Evolutionary conservation across 2,888 invertebrate genomes (phyloP), one percentile per base, ranked within the genome.

Genomic region (Leptinotarsa haldemani): DNA sequence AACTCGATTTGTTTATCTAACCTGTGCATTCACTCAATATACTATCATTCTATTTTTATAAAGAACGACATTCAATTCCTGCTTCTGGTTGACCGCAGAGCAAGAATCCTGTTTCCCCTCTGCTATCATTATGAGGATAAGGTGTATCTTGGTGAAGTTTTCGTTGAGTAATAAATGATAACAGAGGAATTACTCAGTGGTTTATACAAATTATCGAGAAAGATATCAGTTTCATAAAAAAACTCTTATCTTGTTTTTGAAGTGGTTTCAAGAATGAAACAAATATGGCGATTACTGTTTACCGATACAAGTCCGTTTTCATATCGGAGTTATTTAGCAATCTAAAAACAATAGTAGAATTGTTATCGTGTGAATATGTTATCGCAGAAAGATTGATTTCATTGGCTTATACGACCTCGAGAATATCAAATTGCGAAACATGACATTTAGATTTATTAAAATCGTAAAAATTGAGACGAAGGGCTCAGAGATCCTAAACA

Each of bases 281-380:
- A 20, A 56, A 56, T 20, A 50, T 20, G 56, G 12, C 13, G 56
- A 56, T 13, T 15, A 20, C 20, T 18, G 56, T 20, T 56, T 56
- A 56, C 12, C 22, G 12, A 13, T 20, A 18, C 20, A 12, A 25
- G 30, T 30, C 61, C 25, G 30, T 61, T 61, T 61, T 25, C 30
- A 16, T 61, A 61, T 61, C 61, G 18, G 56, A 61, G 30, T 30
- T 1, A n/a, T 61, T 61, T 16, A 30, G 61, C 61, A 61, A 61
- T 61, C 30, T 16, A 61, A 25, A 61, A 61, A 61, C 61, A 61
- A 61, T 61, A 61, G 61, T 61, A 61, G 18, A 61, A 61, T 61
- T 61, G 25, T 61, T 61, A 61, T 61, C 61, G 61, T 16, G 13
- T 25, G 61, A 61, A 61, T 30, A 30, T 30, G 56, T 50, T 56